Evolutionary conservation across 2,888 invertebrate genomes (phyloP).

Genomic region (Archaeoteleia sp.): DNA sequence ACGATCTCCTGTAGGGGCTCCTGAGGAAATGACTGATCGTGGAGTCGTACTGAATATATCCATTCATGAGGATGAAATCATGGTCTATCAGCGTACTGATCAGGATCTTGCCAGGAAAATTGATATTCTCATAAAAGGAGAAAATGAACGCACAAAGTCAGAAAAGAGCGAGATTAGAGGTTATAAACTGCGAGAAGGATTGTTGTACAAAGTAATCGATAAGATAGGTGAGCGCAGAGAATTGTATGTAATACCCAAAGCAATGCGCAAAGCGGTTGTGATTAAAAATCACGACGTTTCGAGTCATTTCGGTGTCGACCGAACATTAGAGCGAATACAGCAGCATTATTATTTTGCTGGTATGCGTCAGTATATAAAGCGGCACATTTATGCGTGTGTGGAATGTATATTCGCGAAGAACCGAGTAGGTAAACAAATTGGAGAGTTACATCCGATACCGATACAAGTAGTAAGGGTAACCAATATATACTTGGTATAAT

Average conservation of each 20-base stretch:
- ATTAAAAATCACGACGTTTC: too few relatives aligned
- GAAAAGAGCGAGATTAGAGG: constrained; percentile 10
- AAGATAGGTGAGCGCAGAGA: too few relatives aligned
- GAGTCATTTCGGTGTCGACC: constrained; percentile 25
- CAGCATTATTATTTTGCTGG: constrained; percentile 14
- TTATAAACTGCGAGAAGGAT: constrained; percentile 22
- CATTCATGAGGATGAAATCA: constrained; percentile 19
- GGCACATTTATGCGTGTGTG: constrained; percentile 7
- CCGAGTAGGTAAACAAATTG: constrained; percentile 24
- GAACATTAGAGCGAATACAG: constrained; percentile 2
- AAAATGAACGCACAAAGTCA: background rate
- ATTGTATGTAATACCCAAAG: constrained; percentile 24
- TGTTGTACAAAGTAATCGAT: constrained; percentile 21
- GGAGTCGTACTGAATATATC: constrained; percentile 6
- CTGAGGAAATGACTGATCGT: background rate
- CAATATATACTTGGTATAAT: constrained; percentile 42
- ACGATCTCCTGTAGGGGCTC: constrained; percentile 21
- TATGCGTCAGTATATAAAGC: constrained; percentile 13
- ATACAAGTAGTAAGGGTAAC: constrained; percentile 23
- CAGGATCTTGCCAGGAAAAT: constrained; percentile 18
- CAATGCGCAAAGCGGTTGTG: constrained; percentile 26
- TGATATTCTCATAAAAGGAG: constrained; percentile 8
- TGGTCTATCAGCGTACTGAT: constrained; percentile 18
- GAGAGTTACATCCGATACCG: constrained; percentile 31
- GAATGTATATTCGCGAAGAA: constrained; percentile 12